These are phyloP conservation scores for Myrmecobius fasciatus DNA, from an alignment of 2,113 vertebrate genomes.

Conservation along the genomic window DNA sequence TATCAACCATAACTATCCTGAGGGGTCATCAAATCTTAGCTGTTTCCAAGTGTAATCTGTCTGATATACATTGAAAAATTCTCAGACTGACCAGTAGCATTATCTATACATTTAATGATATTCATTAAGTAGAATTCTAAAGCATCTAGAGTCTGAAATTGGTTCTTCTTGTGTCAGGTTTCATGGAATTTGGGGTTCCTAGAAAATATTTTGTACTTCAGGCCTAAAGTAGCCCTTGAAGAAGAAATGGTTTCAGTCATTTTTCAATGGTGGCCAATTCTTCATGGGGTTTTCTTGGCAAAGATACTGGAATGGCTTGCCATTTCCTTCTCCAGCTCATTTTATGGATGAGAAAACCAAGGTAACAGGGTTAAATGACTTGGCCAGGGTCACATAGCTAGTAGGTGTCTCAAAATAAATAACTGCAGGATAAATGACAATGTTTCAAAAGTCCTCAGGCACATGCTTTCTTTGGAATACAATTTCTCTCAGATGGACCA, in stretches of 20 bases:
- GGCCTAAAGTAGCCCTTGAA: neutral
- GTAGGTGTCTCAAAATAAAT: neutral
- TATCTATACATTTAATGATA: neutral
- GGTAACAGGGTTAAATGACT: neutral
- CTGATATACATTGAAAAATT: slow-evolving; percentile 26
- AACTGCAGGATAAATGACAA: neutral
- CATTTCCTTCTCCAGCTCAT: neutral
- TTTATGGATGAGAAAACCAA: neutral
- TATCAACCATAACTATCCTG: neutral
- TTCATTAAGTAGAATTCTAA: slow-evolving; percentile 19
- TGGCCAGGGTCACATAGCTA: neutral
- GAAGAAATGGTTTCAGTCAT: neutral
- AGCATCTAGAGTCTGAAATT: neutral
- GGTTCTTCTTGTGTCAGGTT: neutral
- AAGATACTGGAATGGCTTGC: neutral
- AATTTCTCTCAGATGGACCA: neutral
- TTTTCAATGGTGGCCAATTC: neutral
- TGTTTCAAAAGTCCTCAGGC: neutral
- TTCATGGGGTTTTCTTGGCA: neutral
- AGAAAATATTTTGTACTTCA: neutral
- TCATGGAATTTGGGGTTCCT: neutral
- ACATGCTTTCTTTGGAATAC: neutral
- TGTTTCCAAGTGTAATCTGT: slow-evolving; percentile 13
- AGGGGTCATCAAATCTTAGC: neutral
- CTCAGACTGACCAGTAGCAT: neutral